Evolutionary conservation across 2,797 vertebrate genomes (phyloP).

Genomic region (Hipposideros larvatus): DNA sequence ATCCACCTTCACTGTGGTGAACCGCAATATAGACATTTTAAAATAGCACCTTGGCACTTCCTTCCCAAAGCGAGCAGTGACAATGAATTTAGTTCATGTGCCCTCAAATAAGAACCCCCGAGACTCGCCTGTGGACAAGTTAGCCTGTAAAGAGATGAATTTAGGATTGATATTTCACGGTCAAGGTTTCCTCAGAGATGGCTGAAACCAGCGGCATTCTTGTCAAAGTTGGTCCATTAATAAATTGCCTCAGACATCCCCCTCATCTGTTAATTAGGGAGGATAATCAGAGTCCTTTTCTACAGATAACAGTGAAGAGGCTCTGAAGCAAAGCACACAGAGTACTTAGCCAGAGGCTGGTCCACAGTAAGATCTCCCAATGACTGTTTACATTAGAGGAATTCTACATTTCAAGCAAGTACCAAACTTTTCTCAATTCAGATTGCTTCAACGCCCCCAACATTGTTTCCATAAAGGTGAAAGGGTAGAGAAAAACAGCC

Average conservation of each 20-base stretch:
- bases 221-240: background rate
- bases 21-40: background rate
- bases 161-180: background rate
- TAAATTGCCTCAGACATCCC: background rate
- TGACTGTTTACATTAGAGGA: background rate
- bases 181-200: background rate
- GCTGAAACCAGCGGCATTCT: constrained; percentile 17
- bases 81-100: background rate
- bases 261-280: background rate
- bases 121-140: background rate
- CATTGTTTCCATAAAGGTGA: background rate
- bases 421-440: background rate
- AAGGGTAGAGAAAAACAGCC: background rate
- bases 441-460: background rate
- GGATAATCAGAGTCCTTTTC: background rate
- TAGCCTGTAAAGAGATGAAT: background rate
- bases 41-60: background rate
- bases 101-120: background rate
- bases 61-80: background rate
- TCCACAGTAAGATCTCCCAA: background rate
- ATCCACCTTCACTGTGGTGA: background rate
- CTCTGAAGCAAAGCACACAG: background rate
- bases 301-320: background rate
- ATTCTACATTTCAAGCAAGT: constrained; percentile 1
- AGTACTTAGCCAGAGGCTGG: background rate